Evolutionary conservation across 2,113 vertebrate species (phyloP), one percentile per base, ranked within the genome.

Genomic region (Tragelaphus strepsiceros): DNA sequence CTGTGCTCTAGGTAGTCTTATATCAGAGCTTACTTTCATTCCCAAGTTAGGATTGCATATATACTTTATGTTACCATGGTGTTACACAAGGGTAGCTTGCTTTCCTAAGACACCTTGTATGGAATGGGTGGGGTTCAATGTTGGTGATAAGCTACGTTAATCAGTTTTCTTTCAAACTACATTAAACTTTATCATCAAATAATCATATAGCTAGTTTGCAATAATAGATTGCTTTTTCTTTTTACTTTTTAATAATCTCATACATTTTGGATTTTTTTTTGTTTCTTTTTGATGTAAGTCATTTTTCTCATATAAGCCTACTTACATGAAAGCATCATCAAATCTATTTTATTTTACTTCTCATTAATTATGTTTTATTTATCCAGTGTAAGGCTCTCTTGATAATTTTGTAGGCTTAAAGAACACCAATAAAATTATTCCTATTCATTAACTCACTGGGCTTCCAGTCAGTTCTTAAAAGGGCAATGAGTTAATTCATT

Each of bases 291-390:
- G 17, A 54, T 46, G 7, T 51, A 86, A 91, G 16, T 4, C 54
- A 46, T 83, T 94, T 94, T 97, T 39, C 22, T 90, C 56, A 88
- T 6, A 81, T 54, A 96, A 77, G 28, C 30, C 16, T 94, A 96
- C 26, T 77, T 88, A 82, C 59, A 93, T 12, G 54, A 91, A 80
- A 83, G 43, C 58, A 83, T 91, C 54, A 94, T 59, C 81, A 85
- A 92, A 64, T 19, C 39, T 94, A 56, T 82, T 91, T 85, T 77
- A 61, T 88, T 96, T 89, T 92, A 64, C 35, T 91, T 21, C 2
- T 22, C 3, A 56, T 67, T 51, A 94, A 9, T 81, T 74, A 64
- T n/a, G 28, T 92, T 77, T 93, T 82, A 84, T 89, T 67, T 83
- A 85, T 81, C 85, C 35, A 11, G 2, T 46, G 1, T 92, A 71